Percentiles rank a stretch among this genome's conserved stretches.
Conservation (phyloP, 2,113 vertebrate genomes). For the Podiceps cristatus region DNA sequence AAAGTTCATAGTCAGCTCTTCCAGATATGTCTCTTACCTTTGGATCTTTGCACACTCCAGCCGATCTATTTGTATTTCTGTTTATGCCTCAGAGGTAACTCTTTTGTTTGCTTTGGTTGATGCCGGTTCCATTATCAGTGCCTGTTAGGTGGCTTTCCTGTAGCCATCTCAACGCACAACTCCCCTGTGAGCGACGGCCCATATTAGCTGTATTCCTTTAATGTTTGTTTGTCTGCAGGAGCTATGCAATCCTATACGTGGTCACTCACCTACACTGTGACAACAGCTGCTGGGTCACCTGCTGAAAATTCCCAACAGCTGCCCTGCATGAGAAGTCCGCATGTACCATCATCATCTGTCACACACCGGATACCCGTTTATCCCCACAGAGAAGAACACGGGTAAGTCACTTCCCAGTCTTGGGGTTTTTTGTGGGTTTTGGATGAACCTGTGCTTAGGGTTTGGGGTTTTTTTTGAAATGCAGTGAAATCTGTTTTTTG, state of each 20-base stretch:
- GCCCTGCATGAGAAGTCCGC: slow-evolving; percentile 91
- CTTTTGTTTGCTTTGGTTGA: neutral
- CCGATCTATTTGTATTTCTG: neutral
- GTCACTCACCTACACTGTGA: slow-evolving; percentile 99
- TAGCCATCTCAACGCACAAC: neutral
- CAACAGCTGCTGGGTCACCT: slow-evolving; percentile 90
- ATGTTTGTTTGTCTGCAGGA: slow-evolving; percentile 80
- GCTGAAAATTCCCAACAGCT: slow-evolving; percentile 90
- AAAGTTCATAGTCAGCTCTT: neutral
- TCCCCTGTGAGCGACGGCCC: neutral
- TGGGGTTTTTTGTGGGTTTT: neutral
- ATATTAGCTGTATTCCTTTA: neutral
- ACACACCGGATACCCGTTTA: slow-evolving; percentile 94
- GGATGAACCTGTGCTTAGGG: neutral
- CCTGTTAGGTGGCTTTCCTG: neutral
- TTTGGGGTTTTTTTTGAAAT: neutral
- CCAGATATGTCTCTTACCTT: neutral
- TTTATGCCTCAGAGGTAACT: neutral
- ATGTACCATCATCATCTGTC: slow-evolving; percentile 85
- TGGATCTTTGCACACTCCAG: neutral
- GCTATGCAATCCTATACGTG: slow-evolving; percentile 99
- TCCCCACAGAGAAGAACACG: slow-evolving; percentile 93
- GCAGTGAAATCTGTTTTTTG: neutral
- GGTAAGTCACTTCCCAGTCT: slow-evolving; percentile 77
- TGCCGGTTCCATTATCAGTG: neutral